Base-by-base conservation (phyloP, 2,888 invertebrate genomes). In the Drosophila greeni region DNA sequence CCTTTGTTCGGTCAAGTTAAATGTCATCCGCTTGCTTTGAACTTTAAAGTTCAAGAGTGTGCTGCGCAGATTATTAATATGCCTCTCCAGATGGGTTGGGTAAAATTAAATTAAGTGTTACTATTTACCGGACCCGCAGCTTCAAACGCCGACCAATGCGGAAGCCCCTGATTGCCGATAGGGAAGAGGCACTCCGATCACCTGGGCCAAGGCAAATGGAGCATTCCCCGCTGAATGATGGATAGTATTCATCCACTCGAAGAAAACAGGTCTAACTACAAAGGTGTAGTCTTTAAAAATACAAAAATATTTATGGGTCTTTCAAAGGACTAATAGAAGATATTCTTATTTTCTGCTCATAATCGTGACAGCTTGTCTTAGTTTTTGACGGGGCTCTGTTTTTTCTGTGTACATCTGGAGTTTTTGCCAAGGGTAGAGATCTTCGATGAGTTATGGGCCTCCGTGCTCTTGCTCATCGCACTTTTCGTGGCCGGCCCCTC, bases 11-110 rank as follows among this genome's bases (percentile, higher is more conserved):
- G 76, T 78, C 82, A 81, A 74, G 69, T 76, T 81, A 83, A 80
- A 83, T 83, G 82, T 55, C 84, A 77, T 74, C 75, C 66, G 54
- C 51, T 76, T 58, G 66, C 77, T 75, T 73, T 84, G 76, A 79
- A 84, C 76, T 79, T 82, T 82, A 80, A 80, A 80, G 80, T 84
- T 80, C 84, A 84, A 82, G 82, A 76, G 62, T 76, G 37, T 40
- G 45, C 45, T 8, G 18, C n/a, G 24, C 34, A 39, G 31, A 36
- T 36, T 31, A 49, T 31, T 42, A 18, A 36, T 33, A 37, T 33
- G 20, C n/a, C 20, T 14, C 6, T 24, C 14, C 20, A 18, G 39
- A 43, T 74, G 73, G 78, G 81, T 64, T 75, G 76, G 75, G 78
- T 66, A n/a, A 11, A 5, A 8, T 14, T 31, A 40, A n/a, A 24